Evolutionary conservation across 2,113 vertebrate genomes (phyloP), one percentile per base, ranked within the genome.

Genomic region (Ictalurus punctatus): DNA sequence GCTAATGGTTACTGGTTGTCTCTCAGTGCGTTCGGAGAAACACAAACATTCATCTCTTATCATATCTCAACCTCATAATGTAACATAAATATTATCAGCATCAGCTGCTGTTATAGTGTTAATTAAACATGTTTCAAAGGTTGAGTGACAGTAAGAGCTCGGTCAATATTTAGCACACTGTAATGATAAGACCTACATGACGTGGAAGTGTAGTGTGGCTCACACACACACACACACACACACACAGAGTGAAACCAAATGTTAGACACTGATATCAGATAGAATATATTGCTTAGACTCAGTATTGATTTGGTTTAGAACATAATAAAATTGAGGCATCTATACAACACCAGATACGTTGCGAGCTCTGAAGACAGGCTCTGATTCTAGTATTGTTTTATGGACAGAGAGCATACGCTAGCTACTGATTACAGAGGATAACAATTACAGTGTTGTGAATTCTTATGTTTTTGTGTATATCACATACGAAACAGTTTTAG

Each of bases 91-190:
- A 21, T 48, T 88, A 84, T 88, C 82, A 65, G 12, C 23, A 19
- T 30, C 48, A 19, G 19, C 34, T 63, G 37, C 0, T 84, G 82
- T 37, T 65, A 48, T 79, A 67, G 63, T 1, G 13, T 74, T 81
- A 40, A 86, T 65, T 89, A 88, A 67, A 71, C 78, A 78, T 6
- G 67, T 87, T 78, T 82, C 89, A 91, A 91, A 91, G 91, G 91
- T 90, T 89, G 87, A 90, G 40, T 89, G 89, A 87, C 65, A 58
- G 23, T 83, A 71, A 61, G 21, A 37, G 82, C 54, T 65, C 27
- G 71, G 87, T 90, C 78, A 91, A 91, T 89, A 85, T 90, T 89
- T 89, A 80, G 79, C 27, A 10, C 30, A 4, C 19, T 52, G 52
- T 65, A 63, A 19, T 81, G 73, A 74, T 69, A 89, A 91, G 81